Conservation (phyloP, 2,797 vertebrate species). For the Macrochelys suwanniensis region DNA sequence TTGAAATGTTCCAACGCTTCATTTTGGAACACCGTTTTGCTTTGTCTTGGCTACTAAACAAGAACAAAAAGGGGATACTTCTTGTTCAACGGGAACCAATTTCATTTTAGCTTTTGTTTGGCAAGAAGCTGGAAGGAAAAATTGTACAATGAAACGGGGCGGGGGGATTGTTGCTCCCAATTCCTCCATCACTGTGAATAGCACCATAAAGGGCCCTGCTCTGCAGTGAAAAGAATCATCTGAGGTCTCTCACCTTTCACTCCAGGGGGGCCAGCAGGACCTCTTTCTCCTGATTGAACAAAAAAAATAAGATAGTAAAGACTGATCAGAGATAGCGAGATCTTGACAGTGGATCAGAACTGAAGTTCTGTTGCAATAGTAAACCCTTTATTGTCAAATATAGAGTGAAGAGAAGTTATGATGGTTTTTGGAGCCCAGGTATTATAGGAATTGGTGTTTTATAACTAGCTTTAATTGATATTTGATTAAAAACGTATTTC, state of each 20-base stretch:
- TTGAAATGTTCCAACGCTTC: not conserved
- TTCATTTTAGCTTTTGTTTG: not conserved
- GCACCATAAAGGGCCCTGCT: not conserved
- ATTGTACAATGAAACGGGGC: not conserved
- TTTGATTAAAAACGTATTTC: not conserved
- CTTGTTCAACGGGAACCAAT: not conserved
- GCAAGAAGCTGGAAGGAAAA: not conserved
- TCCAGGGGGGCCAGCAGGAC: not conserved
- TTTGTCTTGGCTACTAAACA: not conserved
- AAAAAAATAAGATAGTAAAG: not conserved
- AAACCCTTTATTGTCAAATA: not conserved
- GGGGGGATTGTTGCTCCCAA: not conserved
- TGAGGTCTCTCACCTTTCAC: not conserved
- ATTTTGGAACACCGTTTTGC: not conserved
- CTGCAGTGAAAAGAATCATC: not conserved
- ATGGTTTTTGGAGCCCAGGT: not conserved
- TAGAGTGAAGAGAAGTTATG: not conserved
- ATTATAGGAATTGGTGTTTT: not conserved
- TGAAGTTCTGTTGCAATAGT: not conserved
- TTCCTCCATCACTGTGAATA: not conserved
- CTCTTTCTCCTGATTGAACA: not conserved
- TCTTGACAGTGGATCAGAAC: not conserved
- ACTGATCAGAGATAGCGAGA: not conserved
- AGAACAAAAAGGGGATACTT: not conserved
- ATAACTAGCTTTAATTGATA: not conserved